phyloP scores from a whole-genome alignment of 2,888 invertebrate species.

The Cephus spinipes region DNA sequence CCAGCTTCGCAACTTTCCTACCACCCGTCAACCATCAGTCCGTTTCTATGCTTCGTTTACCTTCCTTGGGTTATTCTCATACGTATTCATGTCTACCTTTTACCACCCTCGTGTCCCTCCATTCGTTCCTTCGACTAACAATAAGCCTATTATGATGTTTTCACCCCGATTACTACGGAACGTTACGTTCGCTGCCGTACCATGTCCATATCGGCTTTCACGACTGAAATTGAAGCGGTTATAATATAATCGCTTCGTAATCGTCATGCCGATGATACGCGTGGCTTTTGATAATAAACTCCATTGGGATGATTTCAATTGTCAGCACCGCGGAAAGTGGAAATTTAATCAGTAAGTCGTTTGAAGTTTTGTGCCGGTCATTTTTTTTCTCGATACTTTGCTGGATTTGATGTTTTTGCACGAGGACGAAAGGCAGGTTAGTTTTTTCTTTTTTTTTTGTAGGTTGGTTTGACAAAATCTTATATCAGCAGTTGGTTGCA shows the following conservation, averaged over 20 bases:
- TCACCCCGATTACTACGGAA: slow-evolving; percentile 20
- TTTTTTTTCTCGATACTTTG: too few species aligned
- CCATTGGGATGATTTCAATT: not conserved
- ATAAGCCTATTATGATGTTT: slow-evolving; percentile 28
- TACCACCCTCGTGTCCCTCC: not conserved
- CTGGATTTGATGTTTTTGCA: too few species aligned
- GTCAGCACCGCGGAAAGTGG: not conserved
- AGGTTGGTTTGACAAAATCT: not conserved
- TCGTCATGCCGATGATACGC: not conserved
- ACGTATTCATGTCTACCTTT: slow-evolving; percentile 8
- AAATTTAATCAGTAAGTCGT: not conserved
- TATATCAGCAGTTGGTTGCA: not conserved
- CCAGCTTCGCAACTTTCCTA: slow-evolving; percentile 10
- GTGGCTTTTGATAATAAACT: not conserved
- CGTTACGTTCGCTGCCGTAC: not conserved
- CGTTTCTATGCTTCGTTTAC: not conserved
- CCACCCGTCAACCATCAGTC: not conserved
- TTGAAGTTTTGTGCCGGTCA: not conserved
- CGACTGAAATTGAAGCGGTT: not conserved
- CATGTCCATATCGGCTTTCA: not conserved
- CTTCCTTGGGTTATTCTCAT: not conserved
- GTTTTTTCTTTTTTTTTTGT: not conserved
- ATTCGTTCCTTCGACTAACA: slow-evolving; percentile 14
- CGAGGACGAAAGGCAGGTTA: not conserved
- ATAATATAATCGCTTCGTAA: not conserved